A percentile compares a stretch with the other conserved stretches of the same genome.
These are phyloP conservation scores for Fulmarus glacialis DNA, from an alignment of 2,113 vertebrate species.

Conservation along the genomic window DNA sequence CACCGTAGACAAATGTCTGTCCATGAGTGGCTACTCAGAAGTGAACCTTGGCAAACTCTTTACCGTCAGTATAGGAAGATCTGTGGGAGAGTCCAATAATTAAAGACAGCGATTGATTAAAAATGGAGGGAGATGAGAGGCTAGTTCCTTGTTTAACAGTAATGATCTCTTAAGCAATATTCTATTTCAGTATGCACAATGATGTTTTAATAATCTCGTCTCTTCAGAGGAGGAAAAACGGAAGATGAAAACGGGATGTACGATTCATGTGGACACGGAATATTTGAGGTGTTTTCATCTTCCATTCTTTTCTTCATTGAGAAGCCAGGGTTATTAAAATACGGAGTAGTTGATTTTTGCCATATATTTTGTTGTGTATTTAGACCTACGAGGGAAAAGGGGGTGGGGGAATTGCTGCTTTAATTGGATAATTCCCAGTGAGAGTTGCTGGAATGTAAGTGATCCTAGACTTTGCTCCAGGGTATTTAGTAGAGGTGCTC, in stretches of 20 bases:
- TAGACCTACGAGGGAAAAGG: constrained; percentile 59
- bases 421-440: constrained; percentile 77
- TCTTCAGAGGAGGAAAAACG: neutral
- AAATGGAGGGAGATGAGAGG: neutral
- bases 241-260: neutral
- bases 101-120: neutral
- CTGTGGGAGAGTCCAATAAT: neutral
- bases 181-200: neutral
- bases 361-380: constrained; percentile 23
- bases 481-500: constrained; percentile 73
- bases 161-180: neutral
- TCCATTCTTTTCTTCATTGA: neutral
- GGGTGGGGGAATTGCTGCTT: constrained; percentile 68
- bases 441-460: constrained; percentile 72
- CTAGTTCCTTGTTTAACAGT: neutral
- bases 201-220: neutral
- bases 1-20: constrained; percentile 84
- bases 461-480: constrained; percentile 75
- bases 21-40: constrained; percentile 89
- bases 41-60: constrained; percentile 95
- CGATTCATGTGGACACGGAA: neutral
- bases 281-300: neutral
- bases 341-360: constrained; percentile 20
- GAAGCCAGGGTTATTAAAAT: constrained; percentile 10
- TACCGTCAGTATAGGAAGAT: constrained; percentile 20